Conservation (phyloP, 2,888 invertebrate genomes). For the Caenorhabditis macrosperma region DNA sequence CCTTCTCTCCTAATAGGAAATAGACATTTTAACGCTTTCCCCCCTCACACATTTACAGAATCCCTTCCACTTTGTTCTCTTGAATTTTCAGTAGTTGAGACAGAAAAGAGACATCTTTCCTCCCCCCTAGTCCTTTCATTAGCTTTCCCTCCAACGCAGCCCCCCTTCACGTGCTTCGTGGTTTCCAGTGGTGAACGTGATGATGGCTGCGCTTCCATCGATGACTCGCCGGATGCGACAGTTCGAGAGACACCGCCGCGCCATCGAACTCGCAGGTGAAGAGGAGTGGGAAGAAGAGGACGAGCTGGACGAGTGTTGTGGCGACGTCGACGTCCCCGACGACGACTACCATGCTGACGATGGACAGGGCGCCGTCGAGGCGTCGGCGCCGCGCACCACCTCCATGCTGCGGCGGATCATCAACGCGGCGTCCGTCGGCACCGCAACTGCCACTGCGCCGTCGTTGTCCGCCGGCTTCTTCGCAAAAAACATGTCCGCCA, state of each 20-base stretch:
- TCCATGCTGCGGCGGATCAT: slow-evolving; percentile 52
- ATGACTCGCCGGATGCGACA: slow-evolving; percentile 76
- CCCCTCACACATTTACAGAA: neutral
- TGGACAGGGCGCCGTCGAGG: slow-evolving; percentile 45
- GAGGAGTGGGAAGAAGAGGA: slow-evolving; percentile 60
- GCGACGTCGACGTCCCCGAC: slow-evolving; percentile 58
- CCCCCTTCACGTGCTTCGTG: slow-evolving; percentile 25
- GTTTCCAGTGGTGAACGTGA: slow-evolving; percentile 78
- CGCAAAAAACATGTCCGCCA: slow-evolving; percentile 28
- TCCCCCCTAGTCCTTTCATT: slow-evolving; percentile 2
- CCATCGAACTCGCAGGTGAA: slow-evolving; percentile 79
- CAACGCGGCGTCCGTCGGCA: slow-evolving; percentile 48
- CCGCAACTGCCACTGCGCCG: slow-evolving; percentile 3
- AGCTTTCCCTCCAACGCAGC: slow-evolving; percentile 11
- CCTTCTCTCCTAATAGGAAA: neutral
- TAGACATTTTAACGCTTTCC: neutral
- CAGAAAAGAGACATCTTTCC: neutral
- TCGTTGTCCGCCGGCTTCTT: slow-evolving; percentile 37
- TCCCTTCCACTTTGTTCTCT: neutral
- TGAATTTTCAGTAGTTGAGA: neutral
- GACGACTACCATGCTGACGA: slow-evolving; percentile 52
- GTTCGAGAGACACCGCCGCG: slow-evolving; percentile 76
- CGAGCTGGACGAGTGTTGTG: slow-evolving; percentile 41
- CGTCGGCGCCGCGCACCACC: slow-evolving; percentile 55
- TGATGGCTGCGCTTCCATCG: slow-evolving; percentile 80